Evolutionary conservation across 1,140 invertebrate genomes (phyloP), one percentile per base, ranked within the genome.

Genomic region (Drosophila melanogaster): DNA sequence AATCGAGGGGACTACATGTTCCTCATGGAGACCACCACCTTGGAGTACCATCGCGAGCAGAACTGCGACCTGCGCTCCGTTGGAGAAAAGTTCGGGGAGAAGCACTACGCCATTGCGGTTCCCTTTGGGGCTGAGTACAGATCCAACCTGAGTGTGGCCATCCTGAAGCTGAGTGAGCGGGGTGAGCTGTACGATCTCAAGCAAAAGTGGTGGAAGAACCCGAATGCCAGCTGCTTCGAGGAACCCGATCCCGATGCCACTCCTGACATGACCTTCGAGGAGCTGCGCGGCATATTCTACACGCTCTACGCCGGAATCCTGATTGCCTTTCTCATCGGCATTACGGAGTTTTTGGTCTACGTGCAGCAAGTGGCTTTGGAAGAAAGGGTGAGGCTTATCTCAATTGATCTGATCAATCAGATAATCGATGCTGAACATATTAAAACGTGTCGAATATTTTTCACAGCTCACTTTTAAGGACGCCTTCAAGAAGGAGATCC

Each of bases 61-160:
- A 95, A 98, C 84, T 99, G 98, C 92, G 97, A 98, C 90, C 94
- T 99, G 15, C 98, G 97, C 15, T 97, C 98, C 92, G 97, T 99
- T 38, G 98, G 98, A 0, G 97, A 97, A 12, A 93, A 97, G 8
- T 93, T 98, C 1, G 98, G 97, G 69, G 95, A 94, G 50, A 97
- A 97, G 91, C 75, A 96, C 95, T 26, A 95, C 95, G 93, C 95
- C 93, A 96, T 97, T 24, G 96, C 95, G 0, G 93, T 96, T 77
- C 95, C 95, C 14, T 95, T 96, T 79, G 94, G 96, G 91, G 96
- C 95, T 0, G 94, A 94, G 0, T 96, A 96, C 78, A 91, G 95
- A 19, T 95, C 94, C 0, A 91, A 93, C 4, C 94, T 96, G 44
- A 96, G 94, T 77, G 93, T 93, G 19, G 94, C 96, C 7, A 95